Evolutionary conservation across 1,140 invertebrate species (phyloP).

Genomic region (Solenopsis invicta): DNA sequence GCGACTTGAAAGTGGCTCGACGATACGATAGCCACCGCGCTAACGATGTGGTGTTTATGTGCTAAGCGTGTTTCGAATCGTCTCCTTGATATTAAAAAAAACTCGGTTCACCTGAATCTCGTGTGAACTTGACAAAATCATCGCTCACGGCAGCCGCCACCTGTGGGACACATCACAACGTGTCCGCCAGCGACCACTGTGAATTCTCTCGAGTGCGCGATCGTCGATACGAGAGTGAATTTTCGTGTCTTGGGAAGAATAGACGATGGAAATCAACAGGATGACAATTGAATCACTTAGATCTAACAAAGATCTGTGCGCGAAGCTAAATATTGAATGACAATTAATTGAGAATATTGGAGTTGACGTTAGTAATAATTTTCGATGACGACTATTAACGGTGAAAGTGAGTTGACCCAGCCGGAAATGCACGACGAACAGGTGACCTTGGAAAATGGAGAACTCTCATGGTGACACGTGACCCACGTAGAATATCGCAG

Average conservation of each 20-base stretch:
- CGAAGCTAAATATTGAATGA: not conserved
- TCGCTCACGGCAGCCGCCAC: conserved; percentile 63
- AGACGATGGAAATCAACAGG: not conserved
- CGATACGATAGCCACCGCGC: not conserved
- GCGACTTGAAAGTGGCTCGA: conserved; percentile 56
- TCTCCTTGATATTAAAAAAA: not conserved
- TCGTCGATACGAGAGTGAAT: conserved; percentile 33
- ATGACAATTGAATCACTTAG: not conserved
- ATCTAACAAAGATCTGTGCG: not conserved
- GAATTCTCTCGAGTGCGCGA: conserved; percentile 35
- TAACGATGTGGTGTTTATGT: conserved; percentile 17
- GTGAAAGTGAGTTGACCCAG: conserved; percentile 35
- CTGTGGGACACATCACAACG: conserved; percentile 73
- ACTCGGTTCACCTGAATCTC: not conserved
- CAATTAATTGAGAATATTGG: not conserved
- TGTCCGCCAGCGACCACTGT: conserved; percentile 57
- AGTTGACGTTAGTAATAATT: not conserved
- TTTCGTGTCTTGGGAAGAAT: not conserved
- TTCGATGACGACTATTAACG: conserved; percentile 34
- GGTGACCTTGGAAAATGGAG: conserved; percentile 63
- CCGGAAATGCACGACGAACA: conserved; percentile 42
- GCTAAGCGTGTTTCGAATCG: not conserved
- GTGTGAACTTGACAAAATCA: not conserved
- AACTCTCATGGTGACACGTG: conserved; percentile 46
- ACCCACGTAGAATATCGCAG: conserved; percentile 34